Conservation (phyloP, 2,797 vertebrate species). For the Coreius guichenoti region DNA sequence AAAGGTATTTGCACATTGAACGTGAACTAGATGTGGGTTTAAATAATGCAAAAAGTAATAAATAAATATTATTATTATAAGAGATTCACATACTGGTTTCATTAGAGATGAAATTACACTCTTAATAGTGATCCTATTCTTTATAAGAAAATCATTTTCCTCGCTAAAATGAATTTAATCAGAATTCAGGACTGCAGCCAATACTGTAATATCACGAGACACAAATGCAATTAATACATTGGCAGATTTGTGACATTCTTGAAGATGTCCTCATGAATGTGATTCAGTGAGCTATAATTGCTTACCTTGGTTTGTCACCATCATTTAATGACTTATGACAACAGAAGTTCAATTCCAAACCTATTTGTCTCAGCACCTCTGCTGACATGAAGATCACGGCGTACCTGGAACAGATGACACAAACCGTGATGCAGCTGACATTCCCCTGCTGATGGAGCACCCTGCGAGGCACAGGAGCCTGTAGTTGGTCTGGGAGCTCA, state of each 20-base stretch:
- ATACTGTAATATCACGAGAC: conserved; percentile 26
- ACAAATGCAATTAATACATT: conserved; percentile 57
- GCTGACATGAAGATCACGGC: conserved; percentile 38
- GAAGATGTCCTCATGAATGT: conserved; percentile 39
- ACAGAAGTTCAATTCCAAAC: conserved; percentile 37
- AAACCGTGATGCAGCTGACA: conserved; percentile 69
- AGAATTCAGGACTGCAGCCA: conserved; percentile 38
- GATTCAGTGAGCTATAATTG: conserved; percentile 55
- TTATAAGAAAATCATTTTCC: conserved; percentile 1
- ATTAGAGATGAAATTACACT: not conserved
- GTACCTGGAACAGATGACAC: conserved; percentile 50
- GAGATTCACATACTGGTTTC: not conserved
- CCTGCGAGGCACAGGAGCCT: conserved; percentile 61
- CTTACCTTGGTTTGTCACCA: conserved; percentile 48
- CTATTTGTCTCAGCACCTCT: conserved; percentile 61
- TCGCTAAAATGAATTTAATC: conserved; percentile 29
- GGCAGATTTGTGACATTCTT: conserved; percentile 48
- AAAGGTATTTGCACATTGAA: not conserved
- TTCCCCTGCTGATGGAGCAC: conserved; percentile 74
- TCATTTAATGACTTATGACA: conserved; percentile 43
- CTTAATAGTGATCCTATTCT: not conserved
- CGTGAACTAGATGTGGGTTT: not conserved
- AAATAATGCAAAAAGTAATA: not conserved
- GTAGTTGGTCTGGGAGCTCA: conserved; percentile 72
- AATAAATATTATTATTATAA: not conserved